phyloP scores from a whole-genome alignment of 2,797 vertebrate species.

The Serranus cabrilla region DNA sequence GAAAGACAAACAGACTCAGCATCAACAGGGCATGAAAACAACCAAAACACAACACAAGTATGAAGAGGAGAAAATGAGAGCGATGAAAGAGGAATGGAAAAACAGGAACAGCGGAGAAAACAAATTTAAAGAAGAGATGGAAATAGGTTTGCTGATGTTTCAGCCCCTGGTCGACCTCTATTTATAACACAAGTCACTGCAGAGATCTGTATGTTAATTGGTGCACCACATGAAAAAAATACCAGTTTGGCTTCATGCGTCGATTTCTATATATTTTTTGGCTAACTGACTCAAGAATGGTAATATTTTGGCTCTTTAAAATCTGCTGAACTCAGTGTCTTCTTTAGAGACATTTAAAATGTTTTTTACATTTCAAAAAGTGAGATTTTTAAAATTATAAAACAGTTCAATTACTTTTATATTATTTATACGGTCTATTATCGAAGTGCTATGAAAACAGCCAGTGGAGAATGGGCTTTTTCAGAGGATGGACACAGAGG shows the following conservation, averaged over 20 bases:
- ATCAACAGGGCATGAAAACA: constrained; percentile 11
- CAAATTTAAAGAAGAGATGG: not conserved
- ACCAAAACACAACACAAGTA: not conserved
- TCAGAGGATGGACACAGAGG: too few species aligned
- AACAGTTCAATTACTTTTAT: too few species aligned
- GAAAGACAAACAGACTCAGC: constrained; percentile 19
- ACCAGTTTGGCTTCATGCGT: not conserved
- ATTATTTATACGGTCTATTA: too few species aligned
- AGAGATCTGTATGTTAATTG: not conserved
- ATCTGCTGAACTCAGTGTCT: rapidly evolving
- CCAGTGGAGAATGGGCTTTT: too few species aligned
- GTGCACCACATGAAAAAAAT: not conserved
- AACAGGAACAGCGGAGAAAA: constrained; percentile 28
- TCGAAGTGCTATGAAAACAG: too few species aligned
- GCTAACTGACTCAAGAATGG: not conserved
- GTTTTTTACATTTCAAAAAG: not conserved
- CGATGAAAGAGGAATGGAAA: not conserved
- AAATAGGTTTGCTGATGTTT: not conserved
- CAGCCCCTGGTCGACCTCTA: too few species aligned
- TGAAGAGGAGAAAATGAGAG: not conserved
- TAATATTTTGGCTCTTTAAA: not conserved
- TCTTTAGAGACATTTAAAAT: not conserved
- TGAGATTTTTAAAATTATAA: too few species aligned
- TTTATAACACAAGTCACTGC: not conserved
- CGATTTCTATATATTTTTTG: not conserved